Percentiles rank a stretch among this genome's conserved stretches.
Evolutionary conservation across 1,140 invertebrate species (phyloP).

Genomic region (Micrasema longulum): DNA sequence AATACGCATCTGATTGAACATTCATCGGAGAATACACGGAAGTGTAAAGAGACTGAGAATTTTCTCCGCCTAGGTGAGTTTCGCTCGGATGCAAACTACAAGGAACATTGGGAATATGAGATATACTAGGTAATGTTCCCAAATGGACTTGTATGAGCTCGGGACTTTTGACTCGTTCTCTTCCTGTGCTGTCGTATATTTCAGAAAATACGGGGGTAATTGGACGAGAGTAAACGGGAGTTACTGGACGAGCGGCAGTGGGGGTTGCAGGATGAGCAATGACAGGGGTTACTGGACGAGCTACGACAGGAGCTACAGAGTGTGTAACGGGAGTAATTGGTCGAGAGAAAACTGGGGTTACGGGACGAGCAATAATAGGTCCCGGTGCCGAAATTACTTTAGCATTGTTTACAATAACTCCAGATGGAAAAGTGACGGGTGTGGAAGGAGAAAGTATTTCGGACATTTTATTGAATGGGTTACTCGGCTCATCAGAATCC

Average conservation of each 20-base stretch:
- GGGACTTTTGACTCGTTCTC: conserved; percentile 50
- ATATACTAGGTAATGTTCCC: conserved; percentile 62
- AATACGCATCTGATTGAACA: conserved; percentile 17
- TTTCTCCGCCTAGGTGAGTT: background rate
- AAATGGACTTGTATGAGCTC: conserved; percentile 65
- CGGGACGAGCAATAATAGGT: no score
- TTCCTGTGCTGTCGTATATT: background rate
- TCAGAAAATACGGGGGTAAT: conserved; percentile 16
- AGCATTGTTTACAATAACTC: background rate
- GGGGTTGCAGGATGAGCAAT: no score
- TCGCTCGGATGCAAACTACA: conserved; percentile 48
- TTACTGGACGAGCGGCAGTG: no score
- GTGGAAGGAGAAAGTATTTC: background rate
- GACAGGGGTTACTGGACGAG: no score
- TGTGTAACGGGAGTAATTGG: no score
- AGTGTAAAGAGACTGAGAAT: conserved; percentile 16
- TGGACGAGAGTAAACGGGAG: background rate
- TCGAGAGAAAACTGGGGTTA: no score
- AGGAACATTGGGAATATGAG: conserved; percentile 60
- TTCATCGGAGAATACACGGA: conserved; percentile 24
- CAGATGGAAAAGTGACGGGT: background rate
- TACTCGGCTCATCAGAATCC: conserved; percentile 23
- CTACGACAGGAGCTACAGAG: no score
- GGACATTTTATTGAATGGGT: conserved; percentile 16
- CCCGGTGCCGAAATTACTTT: conserved; percentile 3